Conservation (phyloP, 2,797 vertebrate species). For the Nyctalus aviator region DNA sequence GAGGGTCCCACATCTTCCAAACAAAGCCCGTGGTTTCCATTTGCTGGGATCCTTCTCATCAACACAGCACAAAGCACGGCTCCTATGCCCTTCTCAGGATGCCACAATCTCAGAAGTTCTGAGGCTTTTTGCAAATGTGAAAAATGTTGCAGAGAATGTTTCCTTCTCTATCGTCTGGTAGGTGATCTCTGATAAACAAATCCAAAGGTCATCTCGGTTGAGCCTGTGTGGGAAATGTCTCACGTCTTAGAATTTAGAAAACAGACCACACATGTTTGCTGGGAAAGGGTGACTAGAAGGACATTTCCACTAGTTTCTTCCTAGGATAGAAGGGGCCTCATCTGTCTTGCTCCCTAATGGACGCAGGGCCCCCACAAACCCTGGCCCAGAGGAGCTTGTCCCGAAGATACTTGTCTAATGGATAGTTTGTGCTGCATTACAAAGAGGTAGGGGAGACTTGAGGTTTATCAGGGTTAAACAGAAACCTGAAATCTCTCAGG, state of each 20-base stretch:
- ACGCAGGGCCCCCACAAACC: not conserved
- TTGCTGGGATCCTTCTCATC: not conserved
- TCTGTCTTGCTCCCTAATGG: not conserved
- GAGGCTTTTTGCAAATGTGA: not conserved
- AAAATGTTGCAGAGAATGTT: not conserved
- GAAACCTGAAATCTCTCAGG: not conserved
- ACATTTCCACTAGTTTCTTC: not conserved
- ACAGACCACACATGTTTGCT: not conserved
- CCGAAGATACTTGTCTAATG: not conserved
- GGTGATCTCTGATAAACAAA: slow-evolving; percentile 17
- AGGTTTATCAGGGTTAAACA: not conserved
- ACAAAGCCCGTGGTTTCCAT: not conserved
- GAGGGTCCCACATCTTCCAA: not conserved
- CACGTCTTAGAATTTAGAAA: not conserved
- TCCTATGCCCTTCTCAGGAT: not conserved
- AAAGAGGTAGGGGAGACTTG: not conserved
- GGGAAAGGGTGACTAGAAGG: not conserved
- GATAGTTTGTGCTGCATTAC: not conserved
- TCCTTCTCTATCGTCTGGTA: not conserved
- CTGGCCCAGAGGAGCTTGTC: not conserved
- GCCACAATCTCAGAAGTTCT: not conserved
- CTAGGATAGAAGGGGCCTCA: not conserved
- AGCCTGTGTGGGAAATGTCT: not conserved
- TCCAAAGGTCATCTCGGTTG: not conserved
- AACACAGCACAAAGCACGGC: not conserved